A percentile compares a stretch with the other conserved stretches of the same genome.
These are phyloP conservation scores for Microchrysa polita DNA, from an alignment of 2,888 invertebrate species.

Conservation along the genomic window DNA sequence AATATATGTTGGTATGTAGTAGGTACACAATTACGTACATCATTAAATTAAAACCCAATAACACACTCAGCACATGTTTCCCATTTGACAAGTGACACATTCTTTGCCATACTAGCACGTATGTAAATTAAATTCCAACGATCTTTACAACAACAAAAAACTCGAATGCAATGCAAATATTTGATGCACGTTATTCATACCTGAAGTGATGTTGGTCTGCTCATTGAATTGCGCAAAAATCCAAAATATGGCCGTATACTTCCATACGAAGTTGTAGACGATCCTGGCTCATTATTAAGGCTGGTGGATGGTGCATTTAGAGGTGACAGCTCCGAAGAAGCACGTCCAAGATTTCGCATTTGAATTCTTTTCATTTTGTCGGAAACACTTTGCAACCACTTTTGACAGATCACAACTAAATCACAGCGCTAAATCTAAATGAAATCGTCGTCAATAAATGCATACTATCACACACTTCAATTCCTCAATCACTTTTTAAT, in stretches of 20 bases:
- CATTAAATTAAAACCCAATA: too few species aligned
- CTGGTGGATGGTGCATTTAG: slow-evolving; percentile 58
- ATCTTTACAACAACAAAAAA: too few species aligned
- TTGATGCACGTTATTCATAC: slow-evolving; percentile 53
- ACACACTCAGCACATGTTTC: too few species aligned
- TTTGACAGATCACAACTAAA: background rate
- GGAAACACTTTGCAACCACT: background rate
- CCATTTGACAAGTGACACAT: too few species aligned
- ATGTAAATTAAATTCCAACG: too few species aligned
- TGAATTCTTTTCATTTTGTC: slow-evolving; percentile 56
- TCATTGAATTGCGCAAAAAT: slow-evolving; percentile 59
- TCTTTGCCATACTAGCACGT: too few species aligned
- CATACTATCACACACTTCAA: background rate
- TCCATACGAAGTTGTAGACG: slow-evolving; percentile 56
- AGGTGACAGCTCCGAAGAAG: slow-evolving; percentile 63
- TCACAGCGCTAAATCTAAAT: background rate
- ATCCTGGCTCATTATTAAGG: slow-evolving; percentile 40
- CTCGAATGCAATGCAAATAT: too few species aligned
- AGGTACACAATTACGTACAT: too few species aligned
- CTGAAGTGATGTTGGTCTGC: slow-evolving; percentile 58
- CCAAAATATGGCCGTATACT: slow-evolving; percentile 61
- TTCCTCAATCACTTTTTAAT: too few species aligned
- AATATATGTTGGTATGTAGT: too few species aligned
- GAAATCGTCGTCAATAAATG: background rate
- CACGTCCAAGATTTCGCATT: slow-evolving; percentile 58